Conservation (phyloP, 2,888 invertebrate species). For the Amitus sp. region DNA sequence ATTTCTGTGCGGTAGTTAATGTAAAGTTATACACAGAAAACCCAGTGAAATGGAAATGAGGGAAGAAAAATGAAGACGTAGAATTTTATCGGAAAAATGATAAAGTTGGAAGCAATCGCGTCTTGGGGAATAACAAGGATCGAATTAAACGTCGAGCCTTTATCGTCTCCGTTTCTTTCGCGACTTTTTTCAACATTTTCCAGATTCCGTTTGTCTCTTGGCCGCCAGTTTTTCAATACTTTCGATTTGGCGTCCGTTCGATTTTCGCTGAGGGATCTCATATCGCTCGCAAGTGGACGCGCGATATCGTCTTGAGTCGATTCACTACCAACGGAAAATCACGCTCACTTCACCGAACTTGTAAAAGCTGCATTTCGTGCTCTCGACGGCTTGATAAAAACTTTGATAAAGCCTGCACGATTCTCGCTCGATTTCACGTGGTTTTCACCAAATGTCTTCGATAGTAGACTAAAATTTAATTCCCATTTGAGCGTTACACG, state of each 20-base stretch:
- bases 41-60: no score
- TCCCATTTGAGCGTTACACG: no score
- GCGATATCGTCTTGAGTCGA: conserved; percentile 34
- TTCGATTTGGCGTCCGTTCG: conserved; percentile 23
- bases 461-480: no score
- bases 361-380: conserved; percentile 33
- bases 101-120: no score
- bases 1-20: no score
- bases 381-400: conserved; percentile 21
- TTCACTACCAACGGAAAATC: conserved; percentile 36
- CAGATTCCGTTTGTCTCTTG: conserved; percentile 8
- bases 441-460: conserved; percentile 15
- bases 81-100: no score
- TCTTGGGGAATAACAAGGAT: no score
- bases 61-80: no score
- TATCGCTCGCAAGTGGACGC: conserved; percentile 23
- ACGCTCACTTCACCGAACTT: conserved; percentile 33
- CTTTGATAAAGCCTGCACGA: conserved; percentile 27
- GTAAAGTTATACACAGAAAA: no score
- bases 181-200: conserved; percentile 12
- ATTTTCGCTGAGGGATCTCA: conserved; percentile 28
- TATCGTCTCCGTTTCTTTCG: background rate
- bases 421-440: conserved; percentile 19
- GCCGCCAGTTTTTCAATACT: conserved; percentile 19
- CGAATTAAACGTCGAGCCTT: background rate